Conservation (phyloP, 2,888 invertebrate species). For the Calameuta idolon region DNA sequence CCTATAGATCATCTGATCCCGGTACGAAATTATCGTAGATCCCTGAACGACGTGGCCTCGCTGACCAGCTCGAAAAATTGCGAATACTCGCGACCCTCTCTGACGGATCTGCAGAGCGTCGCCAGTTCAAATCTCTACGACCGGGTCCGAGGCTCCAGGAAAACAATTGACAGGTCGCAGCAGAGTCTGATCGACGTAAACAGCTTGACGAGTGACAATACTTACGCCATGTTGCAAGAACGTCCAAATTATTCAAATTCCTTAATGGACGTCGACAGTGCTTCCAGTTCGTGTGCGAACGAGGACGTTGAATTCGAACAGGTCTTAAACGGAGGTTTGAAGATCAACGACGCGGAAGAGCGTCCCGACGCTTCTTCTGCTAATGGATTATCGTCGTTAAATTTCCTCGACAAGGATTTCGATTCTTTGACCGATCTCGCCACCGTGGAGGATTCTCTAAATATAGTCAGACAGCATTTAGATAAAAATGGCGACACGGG, state of each 20-base stretch:
- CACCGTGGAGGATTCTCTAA: conserved; percentile 39
- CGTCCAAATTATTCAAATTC: conserved; percentile 22
- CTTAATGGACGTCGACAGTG: conserved; percentile 34
- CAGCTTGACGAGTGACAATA: conserved; percentile 43
- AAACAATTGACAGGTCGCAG: conserved; percentile 40
- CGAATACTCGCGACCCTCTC: conserved; percentile 48
- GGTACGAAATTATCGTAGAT: conserved; percentile 49
- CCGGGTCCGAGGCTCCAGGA: conserved; percentile 39
- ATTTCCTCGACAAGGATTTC: conserved; percentile 34
- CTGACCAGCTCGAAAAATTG: conserved; percentile 49
- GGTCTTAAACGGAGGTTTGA: conserved; percentile 20
- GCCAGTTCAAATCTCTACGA: conserved; percentile 44
- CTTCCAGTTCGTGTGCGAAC: conserved; percentile 32
- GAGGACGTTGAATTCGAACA: conserved; percentile 31
- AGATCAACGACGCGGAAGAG: conserved; percentile 7
- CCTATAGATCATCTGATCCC: conserved; percentile 40
- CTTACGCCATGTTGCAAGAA: conserved; percentile 25
- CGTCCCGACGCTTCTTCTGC: background rate
- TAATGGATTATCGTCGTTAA: background rate
- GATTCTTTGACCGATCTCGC: conserved; percentile 45
- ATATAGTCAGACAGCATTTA: conserved; percentile 27
- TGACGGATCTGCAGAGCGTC: conserved; percentile 45
- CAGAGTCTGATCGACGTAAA: conserved; percentile 41
- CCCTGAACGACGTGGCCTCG: conserved; percentile 56
- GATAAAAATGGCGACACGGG: conserved; percentile 36